Conservation (phyloP, 2,797 vertebrate genomes). For the Enteromius afrohamiltoni region DNA sequence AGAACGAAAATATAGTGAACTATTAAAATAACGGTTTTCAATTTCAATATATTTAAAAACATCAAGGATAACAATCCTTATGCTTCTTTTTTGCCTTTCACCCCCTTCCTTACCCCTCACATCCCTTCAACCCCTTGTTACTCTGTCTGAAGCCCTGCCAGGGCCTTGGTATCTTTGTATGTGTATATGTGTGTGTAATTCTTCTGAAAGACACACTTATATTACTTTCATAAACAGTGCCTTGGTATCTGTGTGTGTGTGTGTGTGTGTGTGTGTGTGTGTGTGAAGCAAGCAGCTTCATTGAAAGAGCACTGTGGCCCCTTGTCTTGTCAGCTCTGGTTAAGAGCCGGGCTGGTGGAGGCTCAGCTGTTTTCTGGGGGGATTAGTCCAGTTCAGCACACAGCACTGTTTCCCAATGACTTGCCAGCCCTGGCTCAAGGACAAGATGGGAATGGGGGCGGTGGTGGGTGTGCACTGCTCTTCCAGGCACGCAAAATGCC, state of each 20-base stretch:
- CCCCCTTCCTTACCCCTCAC: not conserved
- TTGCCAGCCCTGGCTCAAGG: conserved; percentile 46
- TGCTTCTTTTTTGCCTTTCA: conserved; percentile 3
- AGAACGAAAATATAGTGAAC: not conserved
- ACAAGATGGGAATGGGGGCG: not conserved
- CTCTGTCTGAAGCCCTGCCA: conserved; percentile 46
- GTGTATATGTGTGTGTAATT: conserved; percentile 29
- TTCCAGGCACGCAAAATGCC: conserved; percentile 21
- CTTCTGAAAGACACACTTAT: no score
- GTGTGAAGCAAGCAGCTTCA: conserved; percentile 46
- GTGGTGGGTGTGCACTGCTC: conserved; percentile 16
- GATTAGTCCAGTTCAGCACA: conserved; percentile 65
- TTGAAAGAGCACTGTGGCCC: conserved; percentile 55
- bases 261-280: conserved; percentile 41
- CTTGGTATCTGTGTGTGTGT: conserved; percentile 32
- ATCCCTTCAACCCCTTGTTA: conserved; percentile 1
- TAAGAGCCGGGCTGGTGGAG: conserved; percentile 49
- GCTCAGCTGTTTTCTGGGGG: conserved; percentile 65
- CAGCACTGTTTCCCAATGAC: conserved; percentile 56
- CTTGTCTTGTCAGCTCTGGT: conserved; percentile 52
- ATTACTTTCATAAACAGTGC: not conserved
- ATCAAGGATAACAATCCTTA: no score
- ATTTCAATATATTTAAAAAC: not conserved
- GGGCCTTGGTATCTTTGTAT: conserved; percentile 17
- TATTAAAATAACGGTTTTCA: not conserved